Evolutionary conservation across 2,113 vertebrate genomes (phyloP), one percentile per base, ranked within the genome.

Genomic region (Nesogale talazaci): DNA sequence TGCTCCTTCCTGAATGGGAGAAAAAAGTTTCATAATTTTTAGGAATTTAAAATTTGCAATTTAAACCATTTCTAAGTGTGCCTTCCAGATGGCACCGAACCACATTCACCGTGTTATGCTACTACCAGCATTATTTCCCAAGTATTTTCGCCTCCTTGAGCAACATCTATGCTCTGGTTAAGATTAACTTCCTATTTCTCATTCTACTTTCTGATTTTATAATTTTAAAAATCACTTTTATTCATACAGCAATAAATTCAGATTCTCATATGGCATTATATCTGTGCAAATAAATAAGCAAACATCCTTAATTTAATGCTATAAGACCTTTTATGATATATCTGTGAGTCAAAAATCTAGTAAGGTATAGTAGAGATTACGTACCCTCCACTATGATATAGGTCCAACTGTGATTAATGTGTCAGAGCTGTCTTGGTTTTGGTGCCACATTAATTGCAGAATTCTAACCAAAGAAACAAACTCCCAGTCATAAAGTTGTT

Each of bases 21-120:
- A 80, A 78, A 88, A n/a, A 34, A 17, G 11, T 6, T 52, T 36
- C 11, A 61, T 31, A 84, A 80, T 42, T 83, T 91, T 86, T 82
- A 61, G 10, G 9, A 57, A 69, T 16, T n/a, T 70, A 70, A 34
- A 34, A 34, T 19, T 20, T 70, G 67, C 9, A 14, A 70, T 70
- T n/a, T 70, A 70, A 34, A 34, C 67, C 67, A 70, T 70, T 19
- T 34, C 67, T 31, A 70, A 34, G 6, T 29, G 16, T 70, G 36
- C 7, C 8, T 36, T 72, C 9, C 12, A 36, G 34, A 52, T 72
- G 67, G 34, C 70, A 72, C 29, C 22, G 34, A 36, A 2, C 36
- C 70, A 36, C 8, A 36, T 19, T 36, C 34, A 36, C 16, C 9
- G 9, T 72, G 20, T 11, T 38, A 20, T 36, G 8, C 70, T 36